phyloP scores from a whole-genome alignment of 2,113 vertebrate species.

The Engystomops pustulosus region DNA sequence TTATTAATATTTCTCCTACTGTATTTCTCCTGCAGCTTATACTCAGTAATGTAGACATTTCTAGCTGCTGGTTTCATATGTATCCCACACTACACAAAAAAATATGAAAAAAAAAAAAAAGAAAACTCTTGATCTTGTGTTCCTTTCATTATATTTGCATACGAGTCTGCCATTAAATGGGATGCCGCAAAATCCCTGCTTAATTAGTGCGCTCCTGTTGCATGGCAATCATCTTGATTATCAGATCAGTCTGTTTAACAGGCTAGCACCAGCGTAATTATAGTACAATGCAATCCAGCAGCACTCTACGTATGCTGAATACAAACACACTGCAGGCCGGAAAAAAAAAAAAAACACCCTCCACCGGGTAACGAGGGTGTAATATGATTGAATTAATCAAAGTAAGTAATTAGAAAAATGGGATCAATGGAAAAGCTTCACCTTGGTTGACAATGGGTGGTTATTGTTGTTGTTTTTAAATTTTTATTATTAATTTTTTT shows the following conservation, averaged over 20 bases:
- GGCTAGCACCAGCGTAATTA: slow-evolving; percentile 37
- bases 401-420: background rate
- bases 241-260: slow-evolving; percentile 48
- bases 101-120: background rate
- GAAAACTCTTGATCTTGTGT: slow-evolving; percentile 17
- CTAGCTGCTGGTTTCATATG: background rate
- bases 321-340: slow-evolving; percentile 17
- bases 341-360: background rate
- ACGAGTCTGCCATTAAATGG: slow-evolving; percentile 35
- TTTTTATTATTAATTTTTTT: too few species aligned
- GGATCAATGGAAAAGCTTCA: slow-evolving; percentile 5
- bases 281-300: slow-evolving; percentile 45
- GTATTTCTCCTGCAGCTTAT: background rate
- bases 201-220: slow-evolving; percentile 42
- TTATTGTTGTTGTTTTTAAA: background rate
- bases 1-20: background rate
- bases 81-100: background rate
- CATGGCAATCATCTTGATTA: slow-evolving; percentile 52
- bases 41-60: background rate
- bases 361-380: background rate
- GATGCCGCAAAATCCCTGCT: slow-evolving; percentile 36
- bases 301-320: slow-evolving; percentile 1
- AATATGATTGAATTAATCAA: slow-evolving; percentile 45
- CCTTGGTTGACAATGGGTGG: background rate
- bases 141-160: slow-evolving; percentile 41